A percentile compares a stretch with the other conserved stretches of the same genome.
phyloP scores from a whole-genome alignment of 2,888 invertebrate species.

The Synergus japonicus region DNA sequence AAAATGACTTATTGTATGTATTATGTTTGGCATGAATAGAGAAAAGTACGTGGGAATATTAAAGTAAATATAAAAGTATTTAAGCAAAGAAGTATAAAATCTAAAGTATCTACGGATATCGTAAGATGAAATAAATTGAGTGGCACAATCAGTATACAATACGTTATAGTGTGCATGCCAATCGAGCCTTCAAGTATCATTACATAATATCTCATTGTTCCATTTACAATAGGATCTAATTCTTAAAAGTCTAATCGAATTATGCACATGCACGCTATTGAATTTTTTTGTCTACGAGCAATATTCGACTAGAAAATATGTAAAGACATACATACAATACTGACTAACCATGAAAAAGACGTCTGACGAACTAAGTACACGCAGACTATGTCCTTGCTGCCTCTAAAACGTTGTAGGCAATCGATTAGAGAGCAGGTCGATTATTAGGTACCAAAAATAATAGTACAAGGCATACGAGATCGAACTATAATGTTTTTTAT shows the following conservation, averaged over 20 bases:
- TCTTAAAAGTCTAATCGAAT: constrained; percentile 1
- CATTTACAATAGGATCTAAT: constrained; percentile 8
- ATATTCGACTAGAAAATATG: constrained; percentile 31
- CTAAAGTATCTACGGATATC: not conserved
- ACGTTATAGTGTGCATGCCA: constrained; percentile 11
- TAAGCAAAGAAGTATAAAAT: not conserved
- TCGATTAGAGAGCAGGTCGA: constrained; percentile 51
- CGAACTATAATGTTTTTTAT: constrained; percentile 48
- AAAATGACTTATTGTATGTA: too few species aligned
- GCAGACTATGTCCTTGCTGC: constrained; percentile 58
- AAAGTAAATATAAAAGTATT: constrained; percentile 24
- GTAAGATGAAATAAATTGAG: not conserved
- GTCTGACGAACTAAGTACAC: constrained; percentile 51
- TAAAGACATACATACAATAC: constrained; percentile 39
- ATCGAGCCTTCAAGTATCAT: constrained; percentile 22
- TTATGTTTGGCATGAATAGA: constrained; percentile 20
- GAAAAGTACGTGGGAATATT: not conserved
- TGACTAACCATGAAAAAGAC: constrained; percentile 59
- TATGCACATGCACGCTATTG: constrained; percentile 30
- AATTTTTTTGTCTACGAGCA: constrained; percentile 35
- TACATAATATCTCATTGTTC: constrained; percentile 1
- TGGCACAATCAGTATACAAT: not conserved
- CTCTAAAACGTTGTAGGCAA: constrained; percentile 59
- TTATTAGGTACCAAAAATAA: constrained; percentile 19
- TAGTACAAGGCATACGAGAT: constrained; percentile 1